Conservation (phyloP, 2,888 invertebrate genomes). For the Agonum fuliginosum region DNA sequence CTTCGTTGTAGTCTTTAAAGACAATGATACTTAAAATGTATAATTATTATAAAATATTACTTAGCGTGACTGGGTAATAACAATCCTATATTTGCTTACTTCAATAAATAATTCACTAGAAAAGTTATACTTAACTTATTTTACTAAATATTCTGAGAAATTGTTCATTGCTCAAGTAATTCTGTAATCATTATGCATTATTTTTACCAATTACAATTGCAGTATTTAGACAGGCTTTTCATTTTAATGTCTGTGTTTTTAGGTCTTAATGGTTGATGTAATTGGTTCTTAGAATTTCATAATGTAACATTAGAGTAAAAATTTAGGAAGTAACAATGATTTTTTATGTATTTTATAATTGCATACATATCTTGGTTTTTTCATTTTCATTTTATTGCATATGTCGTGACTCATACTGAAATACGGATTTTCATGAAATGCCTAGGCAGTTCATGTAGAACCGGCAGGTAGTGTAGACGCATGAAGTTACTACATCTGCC, state of each 20-base stretch:
- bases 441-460: no score
- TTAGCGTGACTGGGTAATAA: neutral
- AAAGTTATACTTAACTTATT: neutral
- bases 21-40: neutral
- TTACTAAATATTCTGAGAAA: neutral
- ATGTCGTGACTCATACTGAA: no score
- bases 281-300: neutral
- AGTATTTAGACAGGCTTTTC: neutral
- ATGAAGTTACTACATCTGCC: no score
- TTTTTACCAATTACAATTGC: neutral
- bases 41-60: conserved; percentile 1
- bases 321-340: no score
- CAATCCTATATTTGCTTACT: neutral
- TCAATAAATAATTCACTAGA: neutral
- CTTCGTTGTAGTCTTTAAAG: neutral
- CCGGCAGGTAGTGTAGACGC: no score
- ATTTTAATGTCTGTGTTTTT: neutral
- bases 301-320: neutral
- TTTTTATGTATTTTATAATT: no score
- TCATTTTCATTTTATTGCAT: no score
- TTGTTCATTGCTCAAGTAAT: neutral
- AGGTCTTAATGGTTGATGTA: neutral
- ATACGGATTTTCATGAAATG: no score
- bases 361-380: no score
- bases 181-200: neutral